These are phyloP conservation scores for Xenentodon cancila DNA, from an alignment of 2,797 vertebrate species.

Conservation along the genomic window DNA sequence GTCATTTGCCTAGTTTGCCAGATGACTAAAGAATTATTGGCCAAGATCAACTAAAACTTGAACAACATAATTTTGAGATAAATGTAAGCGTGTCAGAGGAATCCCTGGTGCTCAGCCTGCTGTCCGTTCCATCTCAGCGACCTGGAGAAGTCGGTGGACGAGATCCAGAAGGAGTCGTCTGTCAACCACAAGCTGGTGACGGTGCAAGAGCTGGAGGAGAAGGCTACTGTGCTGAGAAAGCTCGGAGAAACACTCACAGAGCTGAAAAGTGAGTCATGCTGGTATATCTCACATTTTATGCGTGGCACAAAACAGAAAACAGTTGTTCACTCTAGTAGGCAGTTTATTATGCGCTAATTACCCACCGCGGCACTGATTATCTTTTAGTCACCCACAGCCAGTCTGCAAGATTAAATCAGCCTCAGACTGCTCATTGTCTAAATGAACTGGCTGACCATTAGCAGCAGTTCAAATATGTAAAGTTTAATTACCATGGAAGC, in stretches of 20 bases:
- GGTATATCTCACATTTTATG: conserved; percentile 41
- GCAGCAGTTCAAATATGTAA: conserved; percentile 6
- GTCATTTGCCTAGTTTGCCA: conserved; percentile 16
- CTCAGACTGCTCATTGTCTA: conserved; percentile 41
- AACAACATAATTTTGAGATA: conserved; percentile 16
- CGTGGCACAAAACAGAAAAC: conserved; percentile 32
- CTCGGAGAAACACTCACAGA: conserved; percentile 96
- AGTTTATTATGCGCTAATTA: conserved; percentile 58
- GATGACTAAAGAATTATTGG: conserved; percentile 31
- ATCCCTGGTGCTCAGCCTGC: conserved; percentile 62
- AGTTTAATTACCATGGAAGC: conserved; percentile 18
- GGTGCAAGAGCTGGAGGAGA: conserved; percentile 95
- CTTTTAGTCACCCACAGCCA: conserved; percentile 48
- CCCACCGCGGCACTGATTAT: conserved; percentile 55
- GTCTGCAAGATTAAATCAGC: conserved; percentile 51
- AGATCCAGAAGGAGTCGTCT: conserved; percentile 92
- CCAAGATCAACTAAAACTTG: conserved; percentile 14
- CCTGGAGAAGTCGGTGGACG: conserved; percentile 95
- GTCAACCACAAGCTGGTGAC: conserved; percentile 92
- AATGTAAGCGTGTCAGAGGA: conserved; percentile 37
- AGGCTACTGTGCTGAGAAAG: conserved; percentile 89
- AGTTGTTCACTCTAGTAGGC: conserved; percentile 36
- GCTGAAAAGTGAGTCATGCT: conserved; percentile 90
- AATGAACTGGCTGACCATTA: conserved; percentile 46
- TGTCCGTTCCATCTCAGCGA: conserved; percentile 85